These are phyloP conservation scores for Volucella inanis DNA, from an alignment of 2,888 invertebrate genomes.

Conservation along the genomic window DNA sequence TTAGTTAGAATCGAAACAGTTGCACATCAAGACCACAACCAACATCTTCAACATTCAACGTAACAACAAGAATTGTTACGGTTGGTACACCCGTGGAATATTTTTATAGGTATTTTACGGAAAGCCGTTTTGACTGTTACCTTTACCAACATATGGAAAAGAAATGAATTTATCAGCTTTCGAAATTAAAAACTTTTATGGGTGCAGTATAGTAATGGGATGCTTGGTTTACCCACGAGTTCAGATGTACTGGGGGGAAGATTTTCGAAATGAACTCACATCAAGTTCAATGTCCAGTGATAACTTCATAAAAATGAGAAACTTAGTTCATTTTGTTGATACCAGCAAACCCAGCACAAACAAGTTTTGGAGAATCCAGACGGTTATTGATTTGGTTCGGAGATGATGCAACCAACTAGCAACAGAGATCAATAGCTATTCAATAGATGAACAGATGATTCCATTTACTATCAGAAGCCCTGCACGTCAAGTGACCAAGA, in stretches of 20 bases:
- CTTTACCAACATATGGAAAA: constrained; percentile 15
- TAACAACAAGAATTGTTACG: no score
- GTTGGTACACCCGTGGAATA: constrained; percentile 23
- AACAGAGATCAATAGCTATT: neutral
- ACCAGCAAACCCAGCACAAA: constrained; percentile 7
- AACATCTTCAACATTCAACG: no score
- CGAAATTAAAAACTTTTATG: constrained; percentile 21
- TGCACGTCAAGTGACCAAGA: neutral
- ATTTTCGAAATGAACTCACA: no score
- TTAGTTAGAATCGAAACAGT: no score
- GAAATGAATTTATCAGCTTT: neutral
- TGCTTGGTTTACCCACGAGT: neutral
- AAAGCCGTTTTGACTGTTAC: neutral
- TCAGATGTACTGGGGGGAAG: no score
- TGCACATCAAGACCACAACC: no score
- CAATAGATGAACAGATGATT: no score
- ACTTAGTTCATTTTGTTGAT: neutral
- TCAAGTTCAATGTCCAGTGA: neutral
- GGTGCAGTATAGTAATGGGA: constrained; percentile 15
- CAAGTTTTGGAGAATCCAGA: neutral
- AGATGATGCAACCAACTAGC: neutral
- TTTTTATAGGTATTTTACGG: constrained; percentile 18
- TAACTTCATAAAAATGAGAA: neutral
- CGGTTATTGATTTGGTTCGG: neutral
- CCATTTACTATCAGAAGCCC: constrained; percentile 3